Evolutionary conservation across 2,113 vertebrate species (phyloP).

Genomic region (Crotalus helleri): DNA sequence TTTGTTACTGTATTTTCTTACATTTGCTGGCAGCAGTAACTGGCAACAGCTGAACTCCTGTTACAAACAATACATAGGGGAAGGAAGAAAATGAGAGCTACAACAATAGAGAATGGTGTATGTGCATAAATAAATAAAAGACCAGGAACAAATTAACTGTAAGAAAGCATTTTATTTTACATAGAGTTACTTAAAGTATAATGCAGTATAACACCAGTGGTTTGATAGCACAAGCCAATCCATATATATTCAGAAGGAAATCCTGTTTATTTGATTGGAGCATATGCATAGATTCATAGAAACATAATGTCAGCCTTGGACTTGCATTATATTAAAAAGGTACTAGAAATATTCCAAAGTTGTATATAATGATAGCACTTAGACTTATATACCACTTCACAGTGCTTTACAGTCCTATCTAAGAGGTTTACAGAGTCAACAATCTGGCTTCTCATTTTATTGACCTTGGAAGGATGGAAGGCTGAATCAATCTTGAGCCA

Average conservation of each 20-base stretch:
- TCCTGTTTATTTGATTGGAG: background rate
- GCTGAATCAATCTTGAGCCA: background rate
- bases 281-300: background rate
- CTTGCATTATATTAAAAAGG: background rate
- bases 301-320: background rate
- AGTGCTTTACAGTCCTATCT: background rate
- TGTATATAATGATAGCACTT: background rate
- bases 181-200: background rate
- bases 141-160: background rate
- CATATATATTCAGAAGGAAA: background rate
- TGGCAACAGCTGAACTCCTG: conserved; percentile 8
- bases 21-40: background rate
- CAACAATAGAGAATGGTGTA: background rate
- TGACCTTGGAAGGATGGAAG: background rate
- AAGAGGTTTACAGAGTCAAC: background rate
- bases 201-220: background rate
- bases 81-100: background rate
- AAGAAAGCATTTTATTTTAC: background rate
- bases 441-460: background rate
- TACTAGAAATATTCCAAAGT: background rate
- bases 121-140: background rate
- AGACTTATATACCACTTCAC: background rate
- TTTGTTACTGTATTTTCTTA: conserved; percentile 25
- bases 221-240: background rate
- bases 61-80: background rate